A percentile compares a stretch with the other conserved stretches of the same genome.
These are phyloP conservation scores for Neodiprion virginianus DNA, from an alignment of 1,140 invertebrate genomes.

Conservation along the genomic window DNA sequence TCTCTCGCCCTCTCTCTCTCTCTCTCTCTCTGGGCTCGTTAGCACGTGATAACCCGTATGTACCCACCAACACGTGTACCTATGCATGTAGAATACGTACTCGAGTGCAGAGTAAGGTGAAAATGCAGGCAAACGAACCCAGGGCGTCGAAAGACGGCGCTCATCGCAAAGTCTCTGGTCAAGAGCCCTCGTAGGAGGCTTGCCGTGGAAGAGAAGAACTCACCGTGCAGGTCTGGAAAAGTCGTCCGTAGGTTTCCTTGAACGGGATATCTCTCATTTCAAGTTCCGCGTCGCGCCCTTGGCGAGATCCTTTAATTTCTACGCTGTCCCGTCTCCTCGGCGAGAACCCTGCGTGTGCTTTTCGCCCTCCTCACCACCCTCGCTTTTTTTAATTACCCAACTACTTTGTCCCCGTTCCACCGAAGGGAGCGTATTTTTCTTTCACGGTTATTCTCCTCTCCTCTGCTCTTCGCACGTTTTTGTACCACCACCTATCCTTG, in stretches of 20 bases:
- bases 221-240: not conserved
- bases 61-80: not conserved
- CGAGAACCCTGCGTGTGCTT: not conserved
- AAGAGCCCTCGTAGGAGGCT: not conserved
- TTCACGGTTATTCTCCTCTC: not conserved
- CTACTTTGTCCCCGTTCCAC: too few species aligned
- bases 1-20: too few species aligned
- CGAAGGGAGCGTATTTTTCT: not conserved
- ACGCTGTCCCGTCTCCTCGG: not conserved
- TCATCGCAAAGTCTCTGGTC: not conserved
- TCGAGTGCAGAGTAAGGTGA: not conserved
- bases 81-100: too few species aligned
- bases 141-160: slow-evolving; percentile 4
- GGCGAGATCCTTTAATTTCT: not conserved
- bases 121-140: not conserved
- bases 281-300: not conserved
- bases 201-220: not conserved
- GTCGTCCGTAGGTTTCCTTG: not conserved
- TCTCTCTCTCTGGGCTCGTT: not conserved
- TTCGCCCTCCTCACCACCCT: not conserved
- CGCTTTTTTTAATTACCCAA: too few species aligned
- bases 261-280: not conserved
- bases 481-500: too few species aligned
- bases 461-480: too few species aligned
- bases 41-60: not conserved